Conservation (phyloP, 1,140 invertebrate species). For the Coelopa frigida region DNA sequence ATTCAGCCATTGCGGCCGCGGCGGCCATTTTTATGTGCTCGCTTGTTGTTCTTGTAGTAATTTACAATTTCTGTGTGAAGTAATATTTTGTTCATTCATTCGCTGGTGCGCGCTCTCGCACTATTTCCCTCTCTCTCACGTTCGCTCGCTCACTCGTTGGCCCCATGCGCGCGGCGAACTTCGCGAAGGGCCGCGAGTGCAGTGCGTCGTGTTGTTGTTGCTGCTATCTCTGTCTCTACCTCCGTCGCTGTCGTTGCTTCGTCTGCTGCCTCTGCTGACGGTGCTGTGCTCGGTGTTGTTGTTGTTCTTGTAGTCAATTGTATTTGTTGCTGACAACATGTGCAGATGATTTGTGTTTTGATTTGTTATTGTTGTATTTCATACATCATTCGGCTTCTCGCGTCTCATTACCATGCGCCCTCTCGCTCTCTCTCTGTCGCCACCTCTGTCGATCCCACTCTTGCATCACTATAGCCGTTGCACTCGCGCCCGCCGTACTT, state of each 20-base stretch:
- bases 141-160: slow-evolving; percentile 10
- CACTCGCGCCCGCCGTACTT: not conserved
- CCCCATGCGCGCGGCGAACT: no score
- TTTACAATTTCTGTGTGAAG: not conserved
- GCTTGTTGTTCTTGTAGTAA: slow-evolving; percentile 6
- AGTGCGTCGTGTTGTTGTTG: slow-evolving; percentile 5
- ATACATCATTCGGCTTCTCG: no score
- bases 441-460: slow-evolving; percentile 5
- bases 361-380: slow-evolving; percentile 9
- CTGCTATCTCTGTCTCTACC: not conserved
- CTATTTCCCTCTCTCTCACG: not conserved
- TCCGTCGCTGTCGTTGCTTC: slow-evolving; percentile 3
- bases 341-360: slow-evolving; percentile 10
- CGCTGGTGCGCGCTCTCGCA: not conserved
- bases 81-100: not conserved
- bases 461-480: not conserved
- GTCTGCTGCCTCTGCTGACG: slow-evolving; percentile 7
- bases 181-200: no score
- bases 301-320: not conserved
- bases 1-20: slow-evolving; percentile 15
- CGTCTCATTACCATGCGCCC: no score
- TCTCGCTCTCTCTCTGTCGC: slow-evolving; percentile 3
- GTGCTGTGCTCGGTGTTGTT: slow-evolving; percentile 1
- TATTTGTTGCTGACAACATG: slow-evolving; percentile 11
- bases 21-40: slow-evolving; percentile 19